Percentiles rank a stretch among this genome's conserved stretches.
Conservation (phyloP, 2,797 vertebrate genomes). For the Hirundo rustica region DNA sequence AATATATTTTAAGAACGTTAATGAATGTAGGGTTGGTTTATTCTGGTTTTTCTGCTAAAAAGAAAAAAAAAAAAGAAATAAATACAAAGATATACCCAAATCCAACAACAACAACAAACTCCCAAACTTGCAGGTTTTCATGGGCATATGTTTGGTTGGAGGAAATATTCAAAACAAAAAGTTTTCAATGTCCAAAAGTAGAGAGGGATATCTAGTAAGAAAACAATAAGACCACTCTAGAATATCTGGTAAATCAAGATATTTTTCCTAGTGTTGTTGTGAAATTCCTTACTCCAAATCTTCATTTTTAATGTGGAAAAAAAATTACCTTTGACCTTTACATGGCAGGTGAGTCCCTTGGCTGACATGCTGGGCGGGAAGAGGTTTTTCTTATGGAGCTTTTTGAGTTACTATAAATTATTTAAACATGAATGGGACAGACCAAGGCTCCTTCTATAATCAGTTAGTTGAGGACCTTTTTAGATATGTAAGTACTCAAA, state of each 20-base stretch:
- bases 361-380: neutral
- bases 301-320: neutral
- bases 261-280: neutral
- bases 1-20: neutral
- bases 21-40: neutral
- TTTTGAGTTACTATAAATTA: neutral
- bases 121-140: neutral
- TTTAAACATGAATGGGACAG: neutral
- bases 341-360: neutral
- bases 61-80: neutral
- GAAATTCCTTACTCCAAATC: neutral
- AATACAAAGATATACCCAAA: neutral
- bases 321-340: neutral
- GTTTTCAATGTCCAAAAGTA: neutral
- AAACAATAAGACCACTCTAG: neutral
- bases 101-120: fast-evolving
- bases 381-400: neutral
- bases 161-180: neutral
- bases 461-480: neutral
- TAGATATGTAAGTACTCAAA: neutral
- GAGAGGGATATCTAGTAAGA: neutral
- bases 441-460: neutral
- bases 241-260: neutral
- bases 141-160: neutral
- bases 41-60: too few relatives aligned